Evolutionary conservation across 2,888 invertebrate species (phyloP), one percentile per base, ranked within the genome.

Genomic region (Parnassius glacialis): DNA sequence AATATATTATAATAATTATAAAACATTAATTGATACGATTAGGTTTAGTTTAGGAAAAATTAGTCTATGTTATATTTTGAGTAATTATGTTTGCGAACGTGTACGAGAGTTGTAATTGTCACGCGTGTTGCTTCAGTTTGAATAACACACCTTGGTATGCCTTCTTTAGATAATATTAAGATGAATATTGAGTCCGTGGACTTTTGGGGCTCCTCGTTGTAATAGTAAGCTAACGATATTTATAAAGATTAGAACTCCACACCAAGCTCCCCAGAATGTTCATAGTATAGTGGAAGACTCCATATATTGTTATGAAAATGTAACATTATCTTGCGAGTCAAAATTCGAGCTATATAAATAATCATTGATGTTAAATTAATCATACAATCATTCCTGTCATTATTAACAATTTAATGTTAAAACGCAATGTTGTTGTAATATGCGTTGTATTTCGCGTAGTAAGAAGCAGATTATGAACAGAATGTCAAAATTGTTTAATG

Each of bases 371-470:
- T 79, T 81, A 74, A 76, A 76, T 72, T 71, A 79, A 79, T 84
- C 87, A 85, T 87, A 85, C 76, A 79, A 90, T 86, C 90, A 90
- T 90, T 90, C 88, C 88, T 84, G 78, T 82, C 82, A 84, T 7
- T 34, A 34, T 82, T 76, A 75, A 78, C 72, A 70, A 67, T 75
- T 73, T 73, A 75, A 76, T 74, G 69, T 75, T 75, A 25, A 44
- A 65, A 69, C 76, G 71, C 78, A 77, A 75, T 76, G 75, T 83
- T 84, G 80, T 83, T 83, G 81, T 78, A 75, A 76, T 74, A 79
- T 73, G 76, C 62, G 58, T 62, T 59, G 52, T 12, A 20, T 51
- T 25, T 83, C 81, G 77, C 81, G 83, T 81, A 78, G 64, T 76
- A 77, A 78, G 73, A 74, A 73, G 75, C 79, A 72, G 79, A 74